Conservation (phyloP, 2,888 invertebrate species). For the Himalopsyche japonica region DNA sequence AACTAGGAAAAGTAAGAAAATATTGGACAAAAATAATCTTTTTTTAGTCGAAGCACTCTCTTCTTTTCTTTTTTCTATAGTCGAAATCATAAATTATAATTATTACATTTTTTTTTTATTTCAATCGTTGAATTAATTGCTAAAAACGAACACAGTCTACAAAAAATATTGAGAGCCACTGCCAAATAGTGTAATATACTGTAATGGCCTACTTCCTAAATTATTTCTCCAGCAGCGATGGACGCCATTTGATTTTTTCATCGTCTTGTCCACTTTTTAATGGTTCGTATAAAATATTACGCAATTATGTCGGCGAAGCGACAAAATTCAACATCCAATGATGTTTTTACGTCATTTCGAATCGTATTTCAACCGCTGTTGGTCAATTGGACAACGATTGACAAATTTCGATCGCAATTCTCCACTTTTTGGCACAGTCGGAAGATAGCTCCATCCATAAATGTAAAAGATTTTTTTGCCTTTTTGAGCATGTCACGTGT, state of each 20-base stretch:
- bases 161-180: conserved; percentile 5
- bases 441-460: too few species aligned
- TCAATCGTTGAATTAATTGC: too few species aligned
- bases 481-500: too few species aligned
- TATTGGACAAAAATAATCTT: too few species aligned
- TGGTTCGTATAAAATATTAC: background rate
- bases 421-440: too few species aligned
- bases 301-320: background rate
- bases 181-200: background rate
- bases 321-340: background rate
- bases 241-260: background rate
- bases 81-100: too few species aligned
- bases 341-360: background rate
- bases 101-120: too few species aligned
- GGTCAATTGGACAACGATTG: background rate
- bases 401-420: background rate
- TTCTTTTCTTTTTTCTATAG: too few species aligned
- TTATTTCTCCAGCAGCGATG: background rate
- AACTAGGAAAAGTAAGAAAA: too few species aligned
- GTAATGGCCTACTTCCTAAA: conserved; percentile 23
- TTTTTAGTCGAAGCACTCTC: too few species aligned
- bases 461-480: too few species aligned
- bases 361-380: background rate
- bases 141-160: too few species aligned
- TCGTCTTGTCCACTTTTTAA: background rate